Evolutionary conservation across 1,140 invertebrate genomes (phyloP).

Genomic region (Drosophila paulistorum): DNA sequence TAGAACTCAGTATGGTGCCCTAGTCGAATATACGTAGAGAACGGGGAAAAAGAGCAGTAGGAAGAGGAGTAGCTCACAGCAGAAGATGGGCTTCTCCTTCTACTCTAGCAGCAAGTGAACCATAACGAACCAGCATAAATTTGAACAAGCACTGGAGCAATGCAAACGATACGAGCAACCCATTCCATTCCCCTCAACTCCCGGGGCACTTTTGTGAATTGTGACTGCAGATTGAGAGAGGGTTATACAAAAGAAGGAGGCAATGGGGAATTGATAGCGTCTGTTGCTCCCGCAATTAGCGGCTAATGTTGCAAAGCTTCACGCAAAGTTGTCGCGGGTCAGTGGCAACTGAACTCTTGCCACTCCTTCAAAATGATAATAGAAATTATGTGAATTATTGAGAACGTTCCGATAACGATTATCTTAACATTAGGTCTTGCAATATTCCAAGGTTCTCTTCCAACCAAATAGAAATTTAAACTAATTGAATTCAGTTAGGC

Average conservation of each 20-base stretch:
- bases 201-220: slow-evolving; percentile 26
- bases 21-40: neutral
- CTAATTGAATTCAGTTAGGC: slow-evolving; percentile 6
- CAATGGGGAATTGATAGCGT: neutral
- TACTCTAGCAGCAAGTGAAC: slow-evolving; percentile 41
- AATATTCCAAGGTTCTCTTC: neutral
- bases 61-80: neutral
- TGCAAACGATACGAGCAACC: slow-evolving; percentile 35
- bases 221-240: neutral
- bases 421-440: slow-evolving; percentile 2
- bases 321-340: slow-evolving; percentile 38
- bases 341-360: slow-evolving; percentile 36
- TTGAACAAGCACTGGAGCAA: slow-evolving; percentile 35
- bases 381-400: neutral
- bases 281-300: slow-evolving; percentile 54
- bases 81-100: neutral
- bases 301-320: slow-evolving; percentile 57
- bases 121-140: slow-evolving; percentile 53
- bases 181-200: neutral
- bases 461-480: neutral
- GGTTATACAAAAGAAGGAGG: neutral
- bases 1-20: slow-evolving; percentile 28
- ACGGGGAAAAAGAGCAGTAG: neutral
- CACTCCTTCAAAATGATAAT: neutral
- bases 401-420: neutral